phyloP scores from a whole-genome alignment of 1,140 invertebrate species.

The Trichonephila clavata region DNA sequence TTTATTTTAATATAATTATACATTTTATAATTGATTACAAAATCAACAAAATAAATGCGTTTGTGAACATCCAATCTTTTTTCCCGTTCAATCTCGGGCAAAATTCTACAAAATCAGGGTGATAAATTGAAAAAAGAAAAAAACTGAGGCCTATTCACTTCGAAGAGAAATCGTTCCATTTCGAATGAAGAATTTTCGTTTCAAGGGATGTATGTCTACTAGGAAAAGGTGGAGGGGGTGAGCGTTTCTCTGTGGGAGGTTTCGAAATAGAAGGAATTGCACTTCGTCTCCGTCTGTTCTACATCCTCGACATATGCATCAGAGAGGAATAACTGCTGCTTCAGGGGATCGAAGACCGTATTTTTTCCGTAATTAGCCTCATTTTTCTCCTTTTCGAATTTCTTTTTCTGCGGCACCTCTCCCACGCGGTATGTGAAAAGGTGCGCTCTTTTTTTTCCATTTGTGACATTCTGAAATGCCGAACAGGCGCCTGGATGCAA shows the following conservation, averaged over 20 bases:
- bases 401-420: neutral
- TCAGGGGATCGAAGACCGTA: constrained; percentile 42
- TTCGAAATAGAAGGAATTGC: constrained; percentile 75
- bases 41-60: neutral
- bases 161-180: constrained; percentile 52
- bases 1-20: neutral
- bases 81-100: neutral
- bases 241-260: constrained; percentile 66
- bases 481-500: constrained; percentile 34
- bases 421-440: constrained; percentile 40
- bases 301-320: constrained; percentile 70
- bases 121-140: neutral
- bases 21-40: neutral
- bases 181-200: constrained; percentile 51
- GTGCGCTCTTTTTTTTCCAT: constrained; percentile 15
- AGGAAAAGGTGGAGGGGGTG: constrained; percentile 2
- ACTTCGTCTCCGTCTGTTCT: constrained; percentile 71
- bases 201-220: neutral
- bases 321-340: constrained; percentile 20
- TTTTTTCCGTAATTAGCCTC: constrained; percentile 65
- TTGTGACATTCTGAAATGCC: constrained; percentile 28
- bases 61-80: neutral
- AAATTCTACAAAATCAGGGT: neutral
- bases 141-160: neutral
- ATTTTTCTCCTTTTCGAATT: constrained; percentile 30